phyloP scores from a whole-genome alignment of 2,888 invertebrate species.

The Copidosoma aretas region DNA sequence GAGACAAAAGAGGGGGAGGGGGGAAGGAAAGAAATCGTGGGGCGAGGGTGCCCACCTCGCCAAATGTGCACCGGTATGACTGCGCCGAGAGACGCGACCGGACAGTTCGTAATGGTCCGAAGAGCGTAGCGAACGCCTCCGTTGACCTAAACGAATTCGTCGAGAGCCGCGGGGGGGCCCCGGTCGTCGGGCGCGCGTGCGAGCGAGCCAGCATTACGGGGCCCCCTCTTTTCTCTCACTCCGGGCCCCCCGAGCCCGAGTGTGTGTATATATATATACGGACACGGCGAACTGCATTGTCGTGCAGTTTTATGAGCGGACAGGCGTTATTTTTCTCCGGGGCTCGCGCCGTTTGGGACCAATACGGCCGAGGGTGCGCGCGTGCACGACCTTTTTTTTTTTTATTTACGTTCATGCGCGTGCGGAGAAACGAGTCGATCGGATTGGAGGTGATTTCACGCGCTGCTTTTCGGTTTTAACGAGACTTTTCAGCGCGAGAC shows the following conservation, averaged over 20 bases:
- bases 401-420: too few relatives aligned
- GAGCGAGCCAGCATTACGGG: too few relatives aligned
- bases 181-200: slow-evolving; percentile 7
- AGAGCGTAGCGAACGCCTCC: slow-evolving; percentile 57
- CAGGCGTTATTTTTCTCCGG: not conserved
- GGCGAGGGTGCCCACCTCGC: slow-evolving; percentile 14
- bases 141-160: slow-evolving; percentile 57
- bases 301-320: too few relatives aligned
- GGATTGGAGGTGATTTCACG: slow-evolving; percentile 21
- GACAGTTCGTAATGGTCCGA: slow-evolving; percentile 18
- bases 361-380: not conserved
- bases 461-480: not conserved
- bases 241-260: not conserved
- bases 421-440: slow-evolving; percentile 35
- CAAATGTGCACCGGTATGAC: too few relatives aligned
- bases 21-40: slow-evolving; percentile 9
- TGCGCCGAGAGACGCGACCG: slow-evolving; percentile 1
- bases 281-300: too few relatives aligned
- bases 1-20: slow-evolving; percentile 22
- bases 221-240: too few relatives aligned
- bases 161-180: slow-evolving; percentile 51
- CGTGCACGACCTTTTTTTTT: too few relatives aligned
- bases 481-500: not conserved
- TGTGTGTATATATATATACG: too few relatives aligned
- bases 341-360: not conserved